Conservation (phyloP, 35 echinoderm and acorn worm species). For the Patiria miniata region DNA sequence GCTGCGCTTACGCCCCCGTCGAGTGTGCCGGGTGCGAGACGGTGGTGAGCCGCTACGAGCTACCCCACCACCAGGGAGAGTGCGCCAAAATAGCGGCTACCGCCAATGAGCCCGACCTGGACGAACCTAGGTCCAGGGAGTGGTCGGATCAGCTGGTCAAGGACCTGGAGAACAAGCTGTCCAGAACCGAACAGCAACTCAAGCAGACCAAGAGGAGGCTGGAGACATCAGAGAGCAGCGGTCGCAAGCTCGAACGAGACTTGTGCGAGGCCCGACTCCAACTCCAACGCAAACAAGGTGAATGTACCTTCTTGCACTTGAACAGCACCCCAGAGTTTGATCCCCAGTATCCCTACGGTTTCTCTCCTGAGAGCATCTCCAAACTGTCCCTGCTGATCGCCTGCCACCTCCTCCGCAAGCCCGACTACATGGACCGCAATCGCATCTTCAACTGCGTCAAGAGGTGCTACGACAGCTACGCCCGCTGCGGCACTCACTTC, state of each 20-base stretch:
- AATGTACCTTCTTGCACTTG: conserved; percentile 36
- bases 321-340: conserved; percentile 44
- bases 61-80: conserved; percentile 54
- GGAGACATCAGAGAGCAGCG: conserved; percentile 69
- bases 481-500: conserved; percentile 77
- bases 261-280: conserved; percentile 58
- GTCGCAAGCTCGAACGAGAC: conserved; percentile 69
- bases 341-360: conserved; percentile 59
- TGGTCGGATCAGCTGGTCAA: neutral
- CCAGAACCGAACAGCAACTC: conserved; percentile 67
- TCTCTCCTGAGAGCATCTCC: conserved; percentile 74
- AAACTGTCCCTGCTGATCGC: conserved; percentile 88
- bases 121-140: neutral
- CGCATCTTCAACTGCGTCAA: conserved; percentile 80
- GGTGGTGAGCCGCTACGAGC: conserved; percentile 57
- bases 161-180: conserved; percentile 48
- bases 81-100: conserved; percentile 42
- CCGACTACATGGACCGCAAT: conserved; percentile 70
- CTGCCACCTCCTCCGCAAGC: conserved; percentile 78
- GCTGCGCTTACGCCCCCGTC: conserved; percentile 76
- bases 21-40: conserved; percentile 67
- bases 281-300: conserved; percentile 59
- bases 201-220: conserved; percentile 80
- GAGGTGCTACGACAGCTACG: conserved; percentile 83
- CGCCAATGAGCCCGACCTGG: conserved; percentile 20